Base-by-base conservation (phyloP, 1,140 invertebrate species). In the Gyrodactylus salaris region DNA sequence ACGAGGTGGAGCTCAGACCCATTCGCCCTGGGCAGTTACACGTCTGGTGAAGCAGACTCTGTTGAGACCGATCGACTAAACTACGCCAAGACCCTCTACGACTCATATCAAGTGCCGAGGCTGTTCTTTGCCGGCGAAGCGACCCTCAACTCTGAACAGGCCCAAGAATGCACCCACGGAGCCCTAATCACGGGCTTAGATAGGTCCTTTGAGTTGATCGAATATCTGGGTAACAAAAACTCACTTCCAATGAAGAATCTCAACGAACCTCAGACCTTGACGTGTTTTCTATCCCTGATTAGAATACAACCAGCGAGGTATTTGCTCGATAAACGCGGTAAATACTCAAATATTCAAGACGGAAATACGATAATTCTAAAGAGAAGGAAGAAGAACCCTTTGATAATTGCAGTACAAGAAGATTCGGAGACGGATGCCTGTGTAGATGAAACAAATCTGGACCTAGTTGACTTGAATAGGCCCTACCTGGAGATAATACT, bases 91-190 rank as follows among this genome's bases (percentile, higher is more conserved):
- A 1, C 72, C 1, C 21, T 73, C 23, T 20, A 20, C 1, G 72
- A 68, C 22, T 16, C 7, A 69, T 21, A 20, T 27, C 20, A 23
- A 34, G 1, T n/a, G 27, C 72, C 72, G 1, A n/a, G 72, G n/a
- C 20, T 71, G 16, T 71, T 71, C 23, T 73, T 73, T 73, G 72
- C 72, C 16, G 72, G 72, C 1, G 72, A 73, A 73, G 72, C 21
- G 20, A 73, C 72, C 7, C 21, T 73, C 2, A 23, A 23, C 26
- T n/a, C 21, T 16, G 23, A 23, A 23, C 22, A 73, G 68, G 72
- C 72, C 1, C 23, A 73, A 68, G 34, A 73, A 25, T 73, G 72
- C 26, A 73, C 72, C 26, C 72, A 73, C 21, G 72, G 72, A 68
- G 72, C 72, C 1, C 22, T 73, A 20, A 68, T 68, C 20, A 68